Percentiles rank a stretch among this genome's conserved stretches.
These are phyloP conservation scores for Parascotia fuliginaria DNA, from an alignment of 2,888 invertebrate species.

Conservation along the genomic window DNA sequence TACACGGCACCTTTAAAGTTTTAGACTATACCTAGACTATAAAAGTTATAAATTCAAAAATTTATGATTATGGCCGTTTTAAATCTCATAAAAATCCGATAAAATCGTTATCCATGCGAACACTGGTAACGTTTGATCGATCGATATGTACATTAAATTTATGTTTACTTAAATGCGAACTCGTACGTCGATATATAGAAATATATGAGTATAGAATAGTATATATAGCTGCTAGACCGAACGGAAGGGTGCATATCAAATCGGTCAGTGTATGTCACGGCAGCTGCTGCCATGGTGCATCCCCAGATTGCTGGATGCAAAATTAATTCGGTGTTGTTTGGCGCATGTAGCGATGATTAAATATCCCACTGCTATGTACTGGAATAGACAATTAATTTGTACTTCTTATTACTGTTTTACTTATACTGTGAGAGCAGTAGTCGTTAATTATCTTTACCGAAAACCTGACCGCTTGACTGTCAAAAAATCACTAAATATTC, in stretches of 20 bases:
- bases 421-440: not conserved
- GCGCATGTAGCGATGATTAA: conserved; percentile 37
- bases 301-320: conserved; percentile 77
- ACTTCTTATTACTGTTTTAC: not conserved
- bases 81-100: not conserved
- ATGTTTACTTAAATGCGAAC: conserved; percentile 8
- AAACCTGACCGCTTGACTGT: too few relatives aligned
- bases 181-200: conserved; percentile 15
- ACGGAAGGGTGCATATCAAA: conserved; percentile 80
- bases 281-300: conserved; percentile 71
- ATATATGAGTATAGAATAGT: conserved; percentile 29
- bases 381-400: not conserved
- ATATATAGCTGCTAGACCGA: conserved; percentile 49
- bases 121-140: not conserved
- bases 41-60: not conserved
- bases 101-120: not conserved
- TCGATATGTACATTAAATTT: not conserved
- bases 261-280: conserved; percentile 69
- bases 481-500: too few relatives aligned
- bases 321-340: conserved; percentile 68
- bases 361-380: conserved; percentile 22
- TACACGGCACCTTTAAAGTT: not conserved
- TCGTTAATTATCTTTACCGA: too few relatives aligned
- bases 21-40: not conserved
- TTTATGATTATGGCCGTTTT: not conserved